Percentiles rank a stretch among this genome's conserved stretches.
Evolutionary conservation across 2,113 vertebrate species (phyloP).

Genomic region (Notiomystis cincta): DNA sequence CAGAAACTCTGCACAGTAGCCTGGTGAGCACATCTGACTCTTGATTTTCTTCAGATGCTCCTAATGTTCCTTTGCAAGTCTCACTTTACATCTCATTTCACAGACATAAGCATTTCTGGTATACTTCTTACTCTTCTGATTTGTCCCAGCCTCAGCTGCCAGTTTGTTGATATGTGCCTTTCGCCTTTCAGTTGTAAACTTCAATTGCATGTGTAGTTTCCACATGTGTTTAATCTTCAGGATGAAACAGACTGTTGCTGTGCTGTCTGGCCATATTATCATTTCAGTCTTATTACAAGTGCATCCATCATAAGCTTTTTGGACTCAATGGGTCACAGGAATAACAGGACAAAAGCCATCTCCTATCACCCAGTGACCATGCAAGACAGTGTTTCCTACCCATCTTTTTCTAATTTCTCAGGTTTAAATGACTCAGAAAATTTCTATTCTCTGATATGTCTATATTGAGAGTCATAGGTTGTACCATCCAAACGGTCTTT

Average conservation of each 20-base stretch:
- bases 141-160: neutral
- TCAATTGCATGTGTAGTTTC: neutral
- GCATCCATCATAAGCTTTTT: neutral
- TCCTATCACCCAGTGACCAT: neutral
- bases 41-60: neutral
- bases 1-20: neutral
- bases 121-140: neutral
- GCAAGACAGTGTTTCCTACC: neutral
- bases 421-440: neutral
- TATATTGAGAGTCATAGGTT: neutral
- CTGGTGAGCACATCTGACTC: neutral
- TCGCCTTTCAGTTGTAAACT: neutral
- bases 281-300: neutral
- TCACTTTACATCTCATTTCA: neutral
- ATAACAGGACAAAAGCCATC: neutral
- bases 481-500: neutral
- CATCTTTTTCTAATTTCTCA: neutral
- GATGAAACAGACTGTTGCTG: neutral
- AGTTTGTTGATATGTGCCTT: neutral
- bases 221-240: neutral
- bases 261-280: neutral
- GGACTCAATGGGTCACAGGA: neutral
- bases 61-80: fast-evolving
- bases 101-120: neutral
- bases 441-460: neutral